Conservation (phyloP, 2,113 vertebrate genomes). For the Corapipo altera region DNA sequence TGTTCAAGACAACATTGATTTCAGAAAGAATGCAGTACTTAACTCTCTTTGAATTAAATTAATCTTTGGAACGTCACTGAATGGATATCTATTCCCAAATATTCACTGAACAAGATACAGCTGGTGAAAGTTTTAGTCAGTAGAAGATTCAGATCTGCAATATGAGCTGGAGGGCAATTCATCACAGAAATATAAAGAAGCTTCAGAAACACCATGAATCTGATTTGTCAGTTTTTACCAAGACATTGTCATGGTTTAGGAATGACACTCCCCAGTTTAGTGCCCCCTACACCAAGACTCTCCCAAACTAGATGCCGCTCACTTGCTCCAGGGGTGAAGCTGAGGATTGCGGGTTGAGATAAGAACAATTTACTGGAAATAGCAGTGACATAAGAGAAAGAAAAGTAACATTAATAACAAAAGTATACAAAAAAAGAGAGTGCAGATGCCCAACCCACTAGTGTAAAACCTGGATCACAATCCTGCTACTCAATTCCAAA, state of each 20-base stretch:
- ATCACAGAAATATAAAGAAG: neutral
- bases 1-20: neutral
- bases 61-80: neutral
- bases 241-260: neutral
- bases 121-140: neutral
- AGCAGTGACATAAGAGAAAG: neutral
- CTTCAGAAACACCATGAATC: neutral
- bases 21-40: neutral
- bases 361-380: neutral
- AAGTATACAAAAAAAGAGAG: neutral
- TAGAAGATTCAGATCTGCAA: neutral
- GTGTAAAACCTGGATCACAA: neutral
- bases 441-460: neutral
- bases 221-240: neutral
- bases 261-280: neutral
- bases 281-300: neutral
- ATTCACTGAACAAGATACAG: neutral
- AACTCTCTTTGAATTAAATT: neutral
- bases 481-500: neutral
- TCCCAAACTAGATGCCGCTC: neutral
- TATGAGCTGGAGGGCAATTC: fast-evolving
- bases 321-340: neutral
- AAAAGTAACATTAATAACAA: neutral
- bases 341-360: neutral
- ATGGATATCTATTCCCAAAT: neutral